Base-by-base conservation (phyloP, 2,113 vertebrate genomes). In the Bos indicus region DNA sequence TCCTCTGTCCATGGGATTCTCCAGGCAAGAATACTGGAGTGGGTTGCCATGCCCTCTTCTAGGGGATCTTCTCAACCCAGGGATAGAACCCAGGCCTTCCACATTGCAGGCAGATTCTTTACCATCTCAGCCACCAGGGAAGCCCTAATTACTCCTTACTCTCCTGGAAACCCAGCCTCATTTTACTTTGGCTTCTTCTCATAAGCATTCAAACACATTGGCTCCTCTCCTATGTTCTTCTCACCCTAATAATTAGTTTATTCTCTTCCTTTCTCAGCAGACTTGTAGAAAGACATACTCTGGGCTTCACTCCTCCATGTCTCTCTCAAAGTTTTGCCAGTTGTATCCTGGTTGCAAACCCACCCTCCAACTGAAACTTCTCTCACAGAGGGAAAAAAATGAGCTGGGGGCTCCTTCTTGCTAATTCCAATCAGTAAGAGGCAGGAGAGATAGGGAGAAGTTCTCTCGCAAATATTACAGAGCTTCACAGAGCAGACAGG, bases 231-330 rank as follows among this genome's bases (percentile, higher is more conserved):
- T 52, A 36, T 10, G 2, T 94, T 54, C 46, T 1, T 64, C 57
- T 90, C 15, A 40, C 46, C 71, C 52, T 46, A 19, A 83, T 56
- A 92, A 88, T 10, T 67, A 56, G 15, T 56, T 84, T 84, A 64
- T 77, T 71, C 88, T 81, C 48, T 30, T 30, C 40, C 57, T 64
- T 93, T 88, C 28, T 89, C 93, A 74, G 30, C n/a, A 95, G 78
- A 71, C 84, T 71, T 74, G 43, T 77, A 36, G 46, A 90, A 88
- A 92, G 74, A 90, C 36, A 81, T 3, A 43, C 43, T 87, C 84
- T 56, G 40, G 15, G 33, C 14, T 88, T 67, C 7, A 19, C 2
- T 25, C 64, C 52, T 82, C 19, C n/a, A 46, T 0, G 0, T 83
- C 26, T 77, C 13, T 67, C 30, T 81, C 25, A 92, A 54, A n/a